A percentile compares a stretch with the other conserved stretches of the same genome.
Conservation (phyloP, 2,113 vertebrate species). For the Ammodytes marinus region DNA sequence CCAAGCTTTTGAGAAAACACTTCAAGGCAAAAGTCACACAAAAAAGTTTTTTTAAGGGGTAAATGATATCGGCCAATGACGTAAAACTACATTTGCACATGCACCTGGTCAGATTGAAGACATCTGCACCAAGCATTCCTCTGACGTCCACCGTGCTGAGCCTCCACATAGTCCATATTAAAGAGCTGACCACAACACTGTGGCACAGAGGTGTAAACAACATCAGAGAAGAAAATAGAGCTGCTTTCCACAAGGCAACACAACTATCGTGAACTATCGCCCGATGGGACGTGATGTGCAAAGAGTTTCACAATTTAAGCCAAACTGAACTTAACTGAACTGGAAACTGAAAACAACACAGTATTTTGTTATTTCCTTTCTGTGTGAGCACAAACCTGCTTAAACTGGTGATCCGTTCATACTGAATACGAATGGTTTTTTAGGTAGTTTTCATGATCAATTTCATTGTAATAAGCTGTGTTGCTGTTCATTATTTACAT, state of each 20-base stretch:
- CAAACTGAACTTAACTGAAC: neutral
- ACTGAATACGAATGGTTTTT: neutral
- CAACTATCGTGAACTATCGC: conserved; percentile 45
- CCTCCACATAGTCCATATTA: neutral
- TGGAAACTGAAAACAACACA: neutral
- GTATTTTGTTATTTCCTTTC: neutral
- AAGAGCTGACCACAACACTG: conserved; percentile 21
- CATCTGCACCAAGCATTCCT: neutral
- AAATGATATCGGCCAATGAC: conserved; percentile 29
- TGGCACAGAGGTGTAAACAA: conserved; percentile 45
- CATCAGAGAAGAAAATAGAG: conserved; percentile 30
- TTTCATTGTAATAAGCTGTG: neutral
- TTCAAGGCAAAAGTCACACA: neutral
- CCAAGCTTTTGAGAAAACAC: conserved; percentile 16
- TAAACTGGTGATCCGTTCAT: neutral
- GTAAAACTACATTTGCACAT: conserved; percentile 10
- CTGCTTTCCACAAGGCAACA: conserved; percentile 34
- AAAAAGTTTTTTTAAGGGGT: neutral
- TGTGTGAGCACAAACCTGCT: neutral
- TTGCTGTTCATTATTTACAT: neutral
- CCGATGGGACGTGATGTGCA: neutral
- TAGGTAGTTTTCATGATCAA: neutral
- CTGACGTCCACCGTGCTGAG: conserved; percentile 12
- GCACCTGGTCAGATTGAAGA: conserved; percentile 25
- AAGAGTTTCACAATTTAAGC: conserved; percentile 13